Base-by-base conservation (phyloP, 2,113 vertebrate species). In the Dicerorhinus sumatrensis region DNA sequence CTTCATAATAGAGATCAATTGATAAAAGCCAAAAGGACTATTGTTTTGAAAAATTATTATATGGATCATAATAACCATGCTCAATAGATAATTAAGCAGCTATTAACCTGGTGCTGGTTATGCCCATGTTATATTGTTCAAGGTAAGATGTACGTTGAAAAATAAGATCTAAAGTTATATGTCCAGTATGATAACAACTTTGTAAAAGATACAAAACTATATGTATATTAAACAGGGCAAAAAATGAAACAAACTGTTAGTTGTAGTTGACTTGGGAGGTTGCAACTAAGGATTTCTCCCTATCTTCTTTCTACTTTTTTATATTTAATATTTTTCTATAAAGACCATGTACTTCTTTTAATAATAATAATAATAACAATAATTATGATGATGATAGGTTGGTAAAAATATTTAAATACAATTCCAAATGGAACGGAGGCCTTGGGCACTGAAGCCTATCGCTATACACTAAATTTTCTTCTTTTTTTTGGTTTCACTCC, bases 341-440 rank as follows among this genome's bases (percentile, higher is more conserved):
- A 94, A 95, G 42, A 60, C 3, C 25, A 46, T 72, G 6, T 1
- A 91, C 25, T 82, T 67, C 18, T 25, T 80, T 86, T 46, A 60
- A 65, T 67, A 73, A 73, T 51, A 62, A 27, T 54, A 65, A 51
- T 72, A 42, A 48, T 39, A 33, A 36, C 31, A 62, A n/a, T 82
- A 73, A 75, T 70, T 84, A 46, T 80, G 73, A 72, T 62, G 51
- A 42, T 60, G 80, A 31, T 18, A 86, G 12, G 17, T 27, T 92
- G 81, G 27, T 36, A 92, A 94, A 80, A 89, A 87, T 86, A 89
- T 91, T 86, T 96, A 75, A 94, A 84, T 84, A 63, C 27, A 85
- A 87, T 31, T 46, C 73, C 63, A 84, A 79, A 62, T 54, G 58
- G 83, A 89, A 83, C 42, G 27, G 33, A 83, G 81, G 36, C 29